Evolutionary conservation across 2,888 invertebrate species (phyloP).

Genomic region (Chelonus formosanus): DNA sequence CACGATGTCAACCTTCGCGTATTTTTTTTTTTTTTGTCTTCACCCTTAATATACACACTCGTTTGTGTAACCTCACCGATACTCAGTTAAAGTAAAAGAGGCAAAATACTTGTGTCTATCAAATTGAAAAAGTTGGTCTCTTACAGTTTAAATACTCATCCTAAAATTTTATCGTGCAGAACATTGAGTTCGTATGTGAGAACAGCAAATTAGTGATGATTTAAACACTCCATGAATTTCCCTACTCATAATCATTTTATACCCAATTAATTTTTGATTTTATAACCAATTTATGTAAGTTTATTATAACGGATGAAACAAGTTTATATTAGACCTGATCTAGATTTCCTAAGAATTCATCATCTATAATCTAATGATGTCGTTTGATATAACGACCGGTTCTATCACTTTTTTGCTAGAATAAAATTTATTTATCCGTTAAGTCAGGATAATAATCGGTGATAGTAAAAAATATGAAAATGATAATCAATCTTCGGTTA

Average conservation of each 20-base stretch:
- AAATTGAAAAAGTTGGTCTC: slow-evolving; percentile 44
- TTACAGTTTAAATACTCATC: slow-evolving; percentile 24
- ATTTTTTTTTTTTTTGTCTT: neutral
- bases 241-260: too few species aligned
- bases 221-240: neutral
- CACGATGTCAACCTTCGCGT: slow-evolving; percentile 14
- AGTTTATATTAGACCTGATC: neutral
- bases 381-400: neutral
- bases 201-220: slow-evolving; percentile 10
- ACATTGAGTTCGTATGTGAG: neutral
- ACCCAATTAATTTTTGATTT: too few species aligned
- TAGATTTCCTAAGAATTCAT: neutral
- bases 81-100: neutral
- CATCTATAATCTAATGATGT: neutral
- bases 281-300: neutral
- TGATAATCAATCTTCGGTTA: slow-evolving; percentile 9
- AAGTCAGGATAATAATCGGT: too few species aligned
- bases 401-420: slow-evolving; percentile 2
- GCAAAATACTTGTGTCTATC: slow-evolving; percentile 29
- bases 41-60: neutral
- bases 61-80: neutral
- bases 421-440: too few species aligned
- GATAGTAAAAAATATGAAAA: neutral
- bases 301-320: too few species aligned
- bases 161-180: slow-evolving; percentile 6